Conservation (phyloP, 2,888 invertebrate genomes). For the Thereva nobilitata region DNA sequence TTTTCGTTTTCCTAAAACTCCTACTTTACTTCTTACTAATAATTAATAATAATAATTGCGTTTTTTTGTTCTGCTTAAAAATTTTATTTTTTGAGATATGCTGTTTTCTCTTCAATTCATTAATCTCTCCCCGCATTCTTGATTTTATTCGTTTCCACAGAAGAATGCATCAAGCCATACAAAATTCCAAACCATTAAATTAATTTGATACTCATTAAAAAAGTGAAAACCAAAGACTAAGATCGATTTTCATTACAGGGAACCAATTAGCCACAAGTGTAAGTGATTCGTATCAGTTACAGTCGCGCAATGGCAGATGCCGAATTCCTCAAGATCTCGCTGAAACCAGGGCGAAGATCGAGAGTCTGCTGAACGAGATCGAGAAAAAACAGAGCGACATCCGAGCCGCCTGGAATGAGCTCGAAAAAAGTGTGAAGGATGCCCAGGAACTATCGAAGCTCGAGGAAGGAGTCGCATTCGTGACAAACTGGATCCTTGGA, state of each 20-base stretch:
- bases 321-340: conserved; percentile 65
- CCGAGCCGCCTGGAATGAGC: conserved; percentile 64
- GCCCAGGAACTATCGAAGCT: conserved; percentile 65
- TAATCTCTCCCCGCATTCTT: no score
- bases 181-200: no score
- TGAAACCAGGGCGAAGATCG: conserved; percentile 65
- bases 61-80: no score
- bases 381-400: conserved; percentile 65
- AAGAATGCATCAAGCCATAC: no score
- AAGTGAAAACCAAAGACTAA: background rate
- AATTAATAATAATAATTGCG: no score
- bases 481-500: conserved; percentile 77
- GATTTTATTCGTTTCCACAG: no score
- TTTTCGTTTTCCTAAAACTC: no score
- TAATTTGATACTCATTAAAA: background rate
- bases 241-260: conserved; percentile 46
- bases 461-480: conserved; percentile 69
- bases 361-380: conserved; percentile 62
- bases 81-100: no score
- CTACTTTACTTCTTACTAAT: no score
- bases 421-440: conserved; percentile 64
- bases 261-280: conserved; percentile 56
- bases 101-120: no score
- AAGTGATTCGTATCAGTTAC: conserved; percentile 53
- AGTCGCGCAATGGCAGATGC: conserved; percentile 40